These are phyloP conservation scores for Nannoperca obscura DNA, from an alignment of 2,797 vertebrate genomes.

Conservation along the genomic window DNA sequence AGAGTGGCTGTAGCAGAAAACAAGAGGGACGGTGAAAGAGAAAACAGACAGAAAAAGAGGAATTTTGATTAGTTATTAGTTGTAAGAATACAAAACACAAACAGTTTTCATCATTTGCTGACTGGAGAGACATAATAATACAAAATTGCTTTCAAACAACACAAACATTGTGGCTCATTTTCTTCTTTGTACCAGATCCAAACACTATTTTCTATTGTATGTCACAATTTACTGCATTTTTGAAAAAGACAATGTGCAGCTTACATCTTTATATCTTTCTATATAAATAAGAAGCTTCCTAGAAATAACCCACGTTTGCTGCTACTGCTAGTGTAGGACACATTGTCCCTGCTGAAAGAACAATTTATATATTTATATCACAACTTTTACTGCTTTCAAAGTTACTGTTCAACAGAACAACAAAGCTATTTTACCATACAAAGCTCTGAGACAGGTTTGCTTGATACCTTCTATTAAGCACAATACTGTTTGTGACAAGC, in stretches of 20 bases:
- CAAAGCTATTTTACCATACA: constrained; percentile 12
- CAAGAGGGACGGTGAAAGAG: constrained; percentile 27
- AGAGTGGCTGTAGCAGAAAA: constrained; percentile 89
- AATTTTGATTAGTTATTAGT: constrained; percentile 31
- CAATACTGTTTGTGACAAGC: constrained; percentile 46
- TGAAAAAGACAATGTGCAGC: not conserved
- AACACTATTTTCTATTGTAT: constrained; percentile 10
- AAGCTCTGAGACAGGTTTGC: constrained; percentile 31
- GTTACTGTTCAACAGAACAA: constrained; percentile 10
- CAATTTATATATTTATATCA: constrained; percentile 24
- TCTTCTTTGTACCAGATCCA: not conserved
- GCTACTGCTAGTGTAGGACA: not conserved
- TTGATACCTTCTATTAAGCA: constrained; percentile 37
- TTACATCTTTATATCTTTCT: constrained; percentile 18
- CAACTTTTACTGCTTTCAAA: constrained; percentile 36
- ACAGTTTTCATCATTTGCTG: constrained; percentile 19
- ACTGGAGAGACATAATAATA: constrained; percentile 22
- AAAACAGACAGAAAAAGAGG: constrained; percentile 38
- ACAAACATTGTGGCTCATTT: constrained; percentile 4
- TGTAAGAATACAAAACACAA: constrained; percentile 1
- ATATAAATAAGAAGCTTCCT: constrained; percentile 5
- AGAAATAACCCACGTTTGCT: not conserved
- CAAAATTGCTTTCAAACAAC: constrained; percentile 33
- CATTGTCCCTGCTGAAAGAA: constrained; percentile 24
- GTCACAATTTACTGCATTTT: not conserved